Evolutionary conservation across 2,888 invertebrate genomes (phyloP), one percentile per base, ranked within the genome.

Genomic region (Cataglyphis altisquamis): DNA sequence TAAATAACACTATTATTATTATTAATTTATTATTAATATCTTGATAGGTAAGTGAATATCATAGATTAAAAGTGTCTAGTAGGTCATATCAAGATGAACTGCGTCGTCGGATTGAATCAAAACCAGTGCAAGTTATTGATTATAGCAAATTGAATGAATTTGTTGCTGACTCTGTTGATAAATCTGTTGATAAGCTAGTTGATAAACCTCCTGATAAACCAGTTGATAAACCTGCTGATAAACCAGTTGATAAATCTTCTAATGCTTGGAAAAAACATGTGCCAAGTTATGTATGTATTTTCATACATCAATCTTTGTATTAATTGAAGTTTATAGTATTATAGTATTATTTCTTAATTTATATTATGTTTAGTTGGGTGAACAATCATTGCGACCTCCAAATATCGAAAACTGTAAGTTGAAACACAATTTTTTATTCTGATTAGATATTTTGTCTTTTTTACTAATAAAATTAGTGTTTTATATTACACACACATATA

Each of bases 41-140:
- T 67, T 2, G 3, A 70, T 45, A 92, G 92, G 90, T 92, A 5
- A 88, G 85, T 25, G 67, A 82, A 0, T 84, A 88, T 0, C 66
- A 93, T 84, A 90, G 91, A 18, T 15, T 45, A 5, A 87, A 80
- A 63, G 90, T 89, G 5, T 92, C 92, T 4, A 86, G 83, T 73
- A 88, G 91, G 72, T 89, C 84, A 64, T 86, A 86, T 0, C 55
- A 52, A 36, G 90, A 93, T 0, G 91, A 92, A 21, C 63, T 82
- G 41, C 84, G 68, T 6, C 86, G 91, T 39, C 91, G 90, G 15
- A 83, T 73, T 6, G 52, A 70, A 25, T 36, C 55, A 4, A 82
- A 74, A 25, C 75, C 78, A 0, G 0, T 92, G 5, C 8, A 78
- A 60, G 83, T 92, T 36, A 87, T 93, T 55, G 89, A 93, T 82